Conservation (phyloP, 2,797 vertebrate genomes). For the Nyctibius grandis region DNA sequence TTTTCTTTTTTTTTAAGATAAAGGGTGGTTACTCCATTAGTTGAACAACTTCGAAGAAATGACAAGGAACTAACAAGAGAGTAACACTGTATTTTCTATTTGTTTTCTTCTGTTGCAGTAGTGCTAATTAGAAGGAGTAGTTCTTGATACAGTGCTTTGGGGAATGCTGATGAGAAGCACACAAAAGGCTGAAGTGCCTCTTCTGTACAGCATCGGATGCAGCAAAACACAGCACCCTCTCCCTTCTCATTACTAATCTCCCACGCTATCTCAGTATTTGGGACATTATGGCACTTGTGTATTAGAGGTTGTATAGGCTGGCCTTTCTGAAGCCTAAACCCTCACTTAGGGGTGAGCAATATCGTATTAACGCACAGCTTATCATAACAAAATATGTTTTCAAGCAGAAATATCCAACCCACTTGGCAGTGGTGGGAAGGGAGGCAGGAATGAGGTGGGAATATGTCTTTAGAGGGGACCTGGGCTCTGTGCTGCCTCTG, state of each 20-base stretch:
- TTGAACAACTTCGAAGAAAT: slow-evolving; percentile 44
- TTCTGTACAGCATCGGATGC: not conserved
- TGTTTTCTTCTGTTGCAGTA: slow-evolving; percentile 36
- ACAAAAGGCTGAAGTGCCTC: slow-evolving; percentile 48
- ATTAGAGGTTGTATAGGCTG: not conserved
- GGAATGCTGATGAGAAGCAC: slow-evolving; percentile 51
- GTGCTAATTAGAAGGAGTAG: slow-evolving; percentile 54
- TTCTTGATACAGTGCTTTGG: slow-evolving; percentile 27
- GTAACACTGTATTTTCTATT: slow-evolving; percentile 56
- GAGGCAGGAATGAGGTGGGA: not conserved
- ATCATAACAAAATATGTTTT: not conserved
- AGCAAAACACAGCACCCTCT: not conserved
- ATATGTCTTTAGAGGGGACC: not conserved
- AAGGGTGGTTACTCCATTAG: slow-evolving; percentile 29
- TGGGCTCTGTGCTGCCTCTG: not conserved
- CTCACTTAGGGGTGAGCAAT: not conserved
- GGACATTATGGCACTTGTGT: not conserved
- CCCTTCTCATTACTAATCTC: not conserved
- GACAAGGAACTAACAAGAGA: slow-evolving; percentile 56
- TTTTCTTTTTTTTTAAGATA: not conserved
- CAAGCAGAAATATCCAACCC: not conserved
- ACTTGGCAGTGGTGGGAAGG: not conserved
- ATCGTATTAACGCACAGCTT: not conserved
- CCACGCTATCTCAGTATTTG: not conserved
- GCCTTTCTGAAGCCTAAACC: not conserved